Percentiles rank a stretch among this genome's conserved stretches.
Conservation (phyloP, 2,888 invertebrate genomes). For the Hermodice carunculata region DNA sequence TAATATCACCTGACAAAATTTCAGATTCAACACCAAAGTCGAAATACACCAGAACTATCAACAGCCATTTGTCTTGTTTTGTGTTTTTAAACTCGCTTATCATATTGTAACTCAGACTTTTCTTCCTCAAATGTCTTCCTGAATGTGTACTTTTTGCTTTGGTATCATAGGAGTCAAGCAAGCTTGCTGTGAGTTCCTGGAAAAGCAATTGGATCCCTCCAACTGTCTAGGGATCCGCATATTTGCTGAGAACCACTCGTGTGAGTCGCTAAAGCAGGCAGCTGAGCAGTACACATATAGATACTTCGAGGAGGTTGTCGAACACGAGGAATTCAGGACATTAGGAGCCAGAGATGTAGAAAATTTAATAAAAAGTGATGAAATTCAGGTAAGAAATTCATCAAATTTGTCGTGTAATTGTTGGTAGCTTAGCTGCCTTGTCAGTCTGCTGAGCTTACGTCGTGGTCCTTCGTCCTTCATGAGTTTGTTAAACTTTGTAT, state of each 20-base stretch:
- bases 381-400: slow-evolving; percentile 60
- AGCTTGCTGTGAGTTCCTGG: slow-evolving; percentile 67
- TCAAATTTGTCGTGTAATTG: no score
- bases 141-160: not conserved
- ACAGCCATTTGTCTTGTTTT: no score
- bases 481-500: not conserved
- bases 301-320: slow-evolving; percentile 61
- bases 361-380: slow-evolving; percentile 60
- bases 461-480: not conserved
- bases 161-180: slow-evolving; percentile 61
- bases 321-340: slow-evolving; percentile 62
- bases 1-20: no score
- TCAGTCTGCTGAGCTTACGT: no score
- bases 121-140: not conserved
- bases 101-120: not conserved
- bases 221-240: slow-evolving; percentile 68
- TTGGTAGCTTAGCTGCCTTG: no score
- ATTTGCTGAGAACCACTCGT: slow-evolving; percentile 68
- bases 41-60: no score
- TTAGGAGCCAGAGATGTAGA: slow-evolving; percentile 60
- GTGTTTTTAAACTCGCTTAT: no score
- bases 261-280: slow-evolving; percentile 54
- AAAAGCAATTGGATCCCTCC: slow-evolving; percentile 65
- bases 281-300: slow-evolving; percentile 59
- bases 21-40: no score